These are phyloP conservation scores for Brachionus rotundiformis DNA, from an alignment of 1,140 invertebrate species.

Conservation along the genomic window DNA sequence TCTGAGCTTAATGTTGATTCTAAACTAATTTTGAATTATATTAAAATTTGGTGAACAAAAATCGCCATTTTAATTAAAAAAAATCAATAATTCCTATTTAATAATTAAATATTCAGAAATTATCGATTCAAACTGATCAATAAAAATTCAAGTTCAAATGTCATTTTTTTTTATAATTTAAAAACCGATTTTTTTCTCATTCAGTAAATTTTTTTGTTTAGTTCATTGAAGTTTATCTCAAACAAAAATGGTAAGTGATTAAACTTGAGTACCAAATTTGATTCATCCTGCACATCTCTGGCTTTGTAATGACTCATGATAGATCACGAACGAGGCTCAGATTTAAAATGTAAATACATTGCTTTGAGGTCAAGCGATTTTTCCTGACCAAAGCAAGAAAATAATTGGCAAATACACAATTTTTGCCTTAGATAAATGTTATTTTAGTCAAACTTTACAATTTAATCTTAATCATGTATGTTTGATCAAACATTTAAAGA, in stretches of 20 bases:
- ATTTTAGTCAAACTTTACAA: neutral
- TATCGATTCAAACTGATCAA: constrained; percentile 10
- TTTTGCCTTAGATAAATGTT: constrained; percentile 12
- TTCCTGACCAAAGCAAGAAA: constrained; percentile 8
- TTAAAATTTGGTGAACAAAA: neutral
- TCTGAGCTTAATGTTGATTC: constrained; percentile 10
- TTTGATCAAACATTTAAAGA: too few species aligned
- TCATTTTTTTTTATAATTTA: constrained; percentile 12
- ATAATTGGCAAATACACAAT: neutral
- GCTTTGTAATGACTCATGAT: too few species aligned
- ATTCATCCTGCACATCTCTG: neutral
- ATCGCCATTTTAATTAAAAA: constrained; percentile 13
- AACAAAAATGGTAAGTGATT: constrained; percentile 1
- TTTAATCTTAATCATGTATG: constrained; percentile 5
- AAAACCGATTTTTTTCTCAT: neutral
- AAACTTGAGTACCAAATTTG: neutral
- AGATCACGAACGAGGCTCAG: too few species aligned
- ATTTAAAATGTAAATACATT: neutral
- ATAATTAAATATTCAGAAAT: neutral
- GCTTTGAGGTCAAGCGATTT: constrained; percentile 15
- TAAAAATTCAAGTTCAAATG: constrained; percentile 24
- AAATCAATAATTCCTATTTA: neutral
- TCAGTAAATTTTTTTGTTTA: neutral
- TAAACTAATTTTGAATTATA: neutral
- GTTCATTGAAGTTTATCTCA: too few species aligned